Evolutionary conservation across 2,888 invertebrate genomes (phyloP).

Genomic region (Callyntrura guangdongensis): DNA sequence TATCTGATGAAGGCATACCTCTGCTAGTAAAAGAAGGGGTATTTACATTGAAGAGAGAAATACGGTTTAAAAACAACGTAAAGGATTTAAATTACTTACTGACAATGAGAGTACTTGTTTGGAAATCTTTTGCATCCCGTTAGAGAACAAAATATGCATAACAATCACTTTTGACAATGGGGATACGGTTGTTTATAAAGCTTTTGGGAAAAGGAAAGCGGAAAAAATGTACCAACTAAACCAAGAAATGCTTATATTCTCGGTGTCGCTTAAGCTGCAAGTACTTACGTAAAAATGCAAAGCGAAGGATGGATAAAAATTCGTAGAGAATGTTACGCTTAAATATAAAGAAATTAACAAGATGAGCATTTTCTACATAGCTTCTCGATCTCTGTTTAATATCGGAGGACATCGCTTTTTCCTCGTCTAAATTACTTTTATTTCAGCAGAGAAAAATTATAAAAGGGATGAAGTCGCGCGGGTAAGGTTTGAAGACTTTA

Average conservation of each 20-base stretch:
- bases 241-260: neutral
- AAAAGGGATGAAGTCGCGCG: slow-evolving; percentile 28
- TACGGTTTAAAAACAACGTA: slow-evolving; percentile 5
- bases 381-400: neutral
- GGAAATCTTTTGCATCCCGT: slow-evolving; percentile 59
- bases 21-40: slow-evolving; percentile 2
- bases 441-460: slow-evolving; percentile 20
- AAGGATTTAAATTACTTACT: slow-evolving; percentile 65
- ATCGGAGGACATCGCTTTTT: neutral
- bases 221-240: neutral
- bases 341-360: neutral
- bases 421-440: slow-evolving; percentile 18
- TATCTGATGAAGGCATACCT: neutral
- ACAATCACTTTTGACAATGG: slow-evolving; percentile 28
- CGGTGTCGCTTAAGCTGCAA: neutral
- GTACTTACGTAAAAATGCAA: neutral
- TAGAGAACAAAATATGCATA: slow-evolving; percentile 61
- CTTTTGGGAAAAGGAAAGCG: neutral
- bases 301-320: neutral
- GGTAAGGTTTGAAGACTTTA: neutral
- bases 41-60: too few species aligned
- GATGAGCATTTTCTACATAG: neutral
- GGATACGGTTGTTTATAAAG: slow-evolving; percentile 1
- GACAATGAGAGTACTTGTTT: slow-evolving; percentile 28
- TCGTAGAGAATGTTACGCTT: neutral